phyloP scores from a whole-genome alignment of 2,888 invertebrate species.

The Drosophila anomalata region DNA sequence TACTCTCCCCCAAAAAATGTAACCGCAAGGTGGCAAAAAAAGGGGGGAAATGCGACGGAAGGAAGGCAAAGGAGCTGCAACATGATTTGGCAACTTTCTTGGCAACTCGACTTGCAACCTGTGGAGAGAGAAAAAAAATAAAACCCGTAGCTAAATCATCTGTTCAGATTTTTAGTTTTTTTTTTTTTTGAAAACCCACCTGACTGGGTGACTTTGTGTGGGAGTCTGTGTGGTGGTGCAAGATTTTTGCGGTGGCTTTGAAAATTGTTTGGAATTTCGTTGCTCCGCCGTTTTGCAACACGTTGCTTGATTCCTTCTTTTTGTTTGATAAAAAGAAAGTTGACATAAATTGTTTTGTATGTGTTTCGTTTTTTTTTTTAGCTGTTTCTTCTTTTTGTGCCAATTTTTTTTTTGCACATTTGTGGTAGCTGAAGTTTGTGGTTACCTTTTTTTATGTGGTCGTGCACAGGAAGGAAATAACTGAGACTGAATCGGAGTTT shows the following conservation, averaged over 20 bases:
- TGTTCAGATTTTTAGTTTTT: slow-evolving; percentile 48
- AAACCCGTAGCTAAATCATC: slow-evolving; percentile 73
- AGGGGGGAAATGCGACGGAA: neutral
- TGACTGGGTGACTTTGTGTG: slow-evolving; percentile 72
- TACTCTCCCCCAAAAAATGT: slow-evolving; percentile 48
- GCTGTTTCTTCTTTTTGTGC: slow-evolving; percentile 26
- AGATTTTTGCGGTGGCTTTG: slow-evolving; percentile 74
- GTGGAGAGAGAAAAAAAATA: slow-evolving; percentile 24
- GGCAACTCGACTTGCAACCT: slow-evolving; percentile 48
- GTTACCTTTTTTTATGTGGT: slow-evolving; percentile 38
- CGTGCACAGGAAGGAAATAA: slow-evolving; percentile 71
- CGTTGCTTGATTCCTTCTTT: slow-evolving; percentile 62
- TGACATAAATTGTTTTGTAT: slow-evolving; percentile 73
- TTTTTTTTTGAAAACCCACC: slow-evolving; percentile 55
- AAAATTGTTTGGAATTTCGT: slow-evolving; percentile 69
- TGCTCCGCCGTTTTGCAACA: slow-evolving; percentile 34
- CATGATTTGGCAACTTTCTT: slow-evolving; percentile 76
- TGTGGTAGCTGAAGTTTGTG: slow-evolving; percentile 62
- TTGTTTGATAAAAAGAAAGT: slow-evolving; percentile 78
- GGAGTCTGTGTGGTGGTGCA: slow-evolving; percentile 61
- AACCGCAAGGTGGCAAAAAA: neutral
- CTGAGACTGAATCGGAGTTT: slow-evolving; percentile 36
- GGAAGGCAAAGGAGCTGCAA: slow-evolving; percentile 48
- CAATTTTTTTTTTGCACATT: slow-evolving; percentile 44
- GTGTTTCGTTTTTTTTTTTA: slow-evolving; percentile 6